Percentiles rank a stretch among this genome's conserved stretches.
Evolutionary conservation across 2,888 invertebrate species (phyloP).

Genomic region (Drosophila trichaetosa): DNA sequence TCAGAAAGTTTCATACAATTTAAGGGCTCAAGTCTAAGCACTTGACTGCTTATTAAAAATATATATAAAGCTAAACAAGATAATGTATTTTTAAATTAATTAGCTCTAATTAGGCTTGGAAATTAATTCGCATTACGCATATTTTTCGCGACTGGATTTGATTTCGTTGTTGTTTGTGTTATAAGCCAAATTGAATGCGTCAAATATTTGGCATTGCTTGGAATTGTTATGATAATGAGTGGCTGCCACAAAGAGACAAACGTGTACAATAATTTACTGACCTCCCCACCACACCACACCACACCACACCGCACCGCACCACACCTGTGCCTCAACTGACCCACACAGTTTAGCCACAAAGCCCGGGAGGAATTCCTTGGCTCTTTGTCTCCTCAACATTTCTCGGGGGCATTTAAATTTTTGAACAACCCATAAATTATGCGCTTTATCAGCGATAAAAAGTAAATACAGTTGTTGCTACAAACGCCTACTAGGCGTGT

Average conservation of each 20-base stretch:
- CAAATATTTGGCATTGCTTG: slow-evolving; percentile 51
- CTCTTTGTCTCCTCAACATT: slow-evolving; percentile 61
- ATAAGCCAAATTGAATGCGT: slow-evolving; percentile 14
- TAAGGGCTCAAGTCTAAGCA: too few relatives aligned
- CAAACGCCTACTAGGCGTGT: slow-evolving; percentile 78
- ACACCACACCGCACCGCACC: neutral
- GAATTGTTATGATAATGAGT: slow-evolving; percentile 42
- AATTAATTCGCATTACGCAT: slow-evolving; percentile 12
- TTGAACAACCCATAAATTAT: slow-evolving; percentile 80
- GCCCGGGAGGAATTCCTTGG: slow-evolving; percentile 54
- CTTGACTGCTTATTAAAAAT: too few relatives aligned
- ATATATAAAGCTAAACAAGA: neutral
- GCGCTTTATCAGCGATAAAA: slow-evolving; percentile 82
- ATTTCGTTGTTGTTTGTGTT: neutral
- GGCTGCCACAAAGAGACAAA: slow-evolving; percentile 4
- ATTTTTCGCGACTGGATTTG: slow-evolving; percentile 24
- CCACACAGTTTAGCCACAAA: slow-evolving; percentile 32
- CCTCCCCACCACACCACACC: neutral
- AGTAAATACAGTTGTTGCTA: slow-evolving; percentile 80
- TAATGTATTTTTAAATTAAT: neutral
- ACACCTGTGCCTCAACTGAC: slow-evolving; percentile 29
- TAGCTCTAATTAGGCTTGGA: slow-evolving; percentile 15
- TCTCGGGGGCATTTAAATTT: slow-evolving; percentile 80
- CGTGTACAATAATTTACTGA: slow-evolving; percentile 33
- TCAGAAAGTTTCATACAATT: neutral